Base-by-base conservation (phyloP, 1,140 invertebrate species). In the Anastatus disparis region DNA sequence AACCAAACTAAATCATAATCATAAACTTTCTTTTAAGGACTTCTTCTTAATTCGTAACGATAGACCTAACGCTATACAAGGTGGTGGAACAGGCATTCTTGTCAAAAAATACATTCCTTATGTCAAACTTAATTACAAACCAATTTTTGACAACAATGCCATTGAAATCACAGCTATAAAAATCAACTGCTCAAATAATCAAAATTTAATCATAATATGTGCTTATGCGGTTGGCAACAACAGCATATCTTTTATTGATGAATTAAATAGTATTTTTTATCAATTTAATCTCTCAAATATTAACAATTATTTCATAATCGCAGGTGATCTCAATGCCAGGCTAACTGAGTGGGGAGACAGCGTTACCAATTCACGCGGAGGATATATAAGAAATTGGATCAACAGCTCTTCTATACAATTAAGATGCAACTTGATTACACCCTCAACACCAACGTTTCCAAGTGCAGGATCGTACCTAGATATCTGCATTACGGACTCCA, bases 61-160 rank as follows among this genome's bases (percentile, higher is more conserved):
- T 20, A 46, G 59, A 13, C 38, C 17, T 6, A 76, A 17, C 64
- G 72, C 31, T 1, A 53, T 69, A 22, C 44, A 40, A 24, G 75
- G 68, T 0, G 74, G 76, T 1, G 75, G 75, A 1, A 76, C 75
- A 10, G 77, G 71, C 7, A 64, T 78, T 0, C 22, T 78, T 15
- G 71, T 78, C 3, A 75, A 61, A 69, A 72, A 66, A 15, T n/a
- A 40, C 9, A 27, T 74, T 10, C 71, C 62, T 55, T 70, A 62
- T 12, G n/a, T n/a, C n/a, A 26, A 50, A 50, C 17, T 7, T 2
- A 4, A n/a, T 24, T 50, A 7, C 20, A 24, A 20, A 12, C 48
- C 48, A 10, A n/a, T 7, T 3, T 22, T 7, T 22, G 46, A 64
- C 12, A 35, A 70, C n/a, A 63, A 65, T 7, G 66, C 26, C 9